phyloP scores from a whole-genome alignment of 2,797 vertebrate species.

The Hypotaenidia okinawae region DNA sequence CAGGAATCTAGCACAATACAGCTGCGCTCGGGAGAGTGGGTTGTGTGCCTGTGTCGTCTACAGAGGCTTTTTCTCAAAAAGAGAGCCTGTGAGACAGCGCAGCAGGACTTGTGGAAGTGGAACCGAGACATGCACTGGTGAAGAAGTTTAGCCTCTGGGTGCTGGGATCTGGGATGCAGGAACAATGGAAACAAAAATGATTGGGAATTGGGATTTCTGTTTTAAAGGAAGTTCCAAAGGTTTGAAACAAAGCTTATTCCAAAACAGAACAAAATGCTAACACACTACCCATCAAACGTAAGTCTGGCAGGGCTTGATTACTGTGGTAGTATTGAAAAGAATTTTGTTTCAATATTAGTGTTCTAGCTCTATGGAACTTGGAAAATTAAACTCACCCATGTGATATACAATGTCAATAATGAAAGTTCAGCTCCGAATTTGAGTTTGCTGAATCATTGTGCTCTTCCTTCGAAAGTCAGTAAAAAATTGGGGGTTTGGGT shows the following conservation, averaged over 20 bases:
- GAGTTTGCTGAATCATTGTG: too few relatives aligned
- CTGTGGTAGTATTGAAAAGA: background rate
- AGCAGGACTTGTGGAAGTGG: conserved; percentile 17
- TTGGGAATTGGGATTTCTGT: conserved; percentile 27
- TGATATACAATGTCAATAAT: background rate
- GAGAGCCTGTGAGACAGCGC: background rate
- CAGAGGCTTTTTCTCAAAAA: background rate
- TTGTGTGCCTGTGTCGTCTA: background rate
- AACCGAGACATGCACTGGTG: background rate
- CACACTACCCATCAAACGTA: background rate
- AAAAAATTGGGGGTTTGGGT: too few relatives aligned
- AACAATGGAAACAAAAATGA: conserved; percentile 43
- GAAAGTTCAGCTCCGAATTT: too few relatives aligned
- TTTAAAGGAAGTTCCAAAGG: conserved; percentile 44
- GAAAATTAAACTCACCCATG: background rate
- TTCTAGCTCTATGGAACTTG: background rate
- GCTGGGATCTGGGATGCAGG: background rate
- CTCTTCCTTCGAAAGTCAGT: too few relatives aligned
- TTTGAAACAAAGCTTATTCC: conserved; percentile 33
- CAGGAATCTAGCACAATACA: background rate
- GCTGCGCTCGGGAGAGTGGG: background rate
- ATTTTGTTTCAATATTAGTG: background rate
- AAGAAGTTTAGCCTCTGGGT: conserved; percentile 35
- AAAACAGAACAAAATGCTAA: conserved; percentile 31
- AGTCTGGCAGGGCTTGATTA: background rate